Base-by-base conservation (phyloP, 2,888 invertebrate species). In the Alcis repandata region DNA sequence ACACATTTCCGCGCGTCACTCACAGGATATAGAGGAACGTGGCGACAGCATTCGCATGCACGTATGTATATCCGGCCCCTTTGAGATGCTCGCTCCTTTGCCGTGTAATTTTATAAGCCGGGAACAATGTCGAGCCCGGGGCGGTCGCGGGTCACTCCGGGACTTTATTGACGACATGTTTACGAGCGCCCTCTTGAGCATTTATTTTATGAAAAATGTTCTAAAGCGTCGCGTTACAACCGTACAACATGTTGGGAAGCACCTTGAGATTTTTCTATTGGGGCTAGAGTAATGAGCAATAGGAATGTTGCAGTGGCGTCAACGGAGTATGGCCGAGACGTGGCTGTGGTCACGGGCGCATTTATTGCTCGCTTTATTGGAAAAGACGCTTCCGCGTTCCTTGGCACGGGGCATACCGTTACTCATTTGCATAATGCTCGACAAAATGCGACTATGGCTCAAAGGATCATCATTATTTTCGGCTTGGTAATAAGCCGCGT, bases 351-450 rank as follows among this genome's bases (percentile, higher is more conserved):
- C 81, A 80, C 79, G 79, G 82, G 79, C 79, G 82, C 80, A 20
- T 85, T 87, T 89, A 88, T 86, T 86, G 83, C 85, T 83, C 81
- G 86, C 79, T 85, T 87, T 91, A 90, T 89, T 86, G 88, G 87
- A 89, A 89, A 88, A 85, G 83, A 81, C 78, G 79, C 84, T 91
- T 89, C 89, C 89, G 90, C 89, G 85, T 90, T 89, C 88, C 86
- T 83, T 79, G 74, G 76, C 77, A 74, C 77, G 73, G 75, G 71
- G 74, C 77, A 74, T 78, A 83, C 87, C 83, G 85, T 86, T 89
- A 87, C 78, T 74, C 70, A 79, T 88, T 82, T 83, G 78, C 83
- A 84, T 86, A 83, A 81, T 78, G 69, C 72, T 74, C 71, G 65
- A 77, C 70, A 73, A 75, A 76, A 67, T 68, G 64, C 64, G 64